Evolutionary conservation across 2,113 vertebrate genomes (phyloP), one percentile per base, ranked within the genome.

Genomic region (Passerina amoena): DNA sequence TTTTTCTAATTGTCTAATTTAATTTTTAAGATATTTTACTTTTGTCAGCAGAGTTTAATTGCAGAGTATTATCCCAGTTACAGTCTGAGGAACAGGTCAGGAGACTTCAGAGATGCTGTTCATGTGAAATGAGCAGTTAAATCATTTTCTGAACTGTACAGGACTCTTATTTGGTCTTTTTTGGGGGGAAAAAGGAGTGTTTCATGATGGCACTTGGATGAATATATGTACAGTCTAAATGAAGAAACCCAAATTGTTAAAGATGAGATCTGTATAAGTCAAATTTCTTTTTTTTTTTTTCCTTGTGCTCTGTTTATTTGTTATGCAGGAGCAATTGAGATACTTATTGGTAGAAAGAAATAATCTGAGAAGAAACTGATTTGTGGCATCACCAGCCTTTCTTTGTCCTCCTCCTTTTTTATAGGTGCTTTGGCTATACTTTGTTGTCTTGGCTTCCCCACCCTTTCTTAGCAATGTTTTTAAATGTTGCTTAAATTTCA

Each of bases 271-370:
- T 48, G 6, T 30, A 1, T 48, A 23, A 20, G 20, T 47, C 1
- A 4, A 31, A 45, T 47, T 57, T 57, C 44, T 35, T 1, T 0
- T 1, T 50, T 47, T 57, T 57, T 47, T 35, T 1, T 0, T 1
- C 8, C 33, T 63, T 51, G 8, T 63, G 7, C 25, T 87, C 21
- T 83, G 2, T 54, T 59, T 61, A 60, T 3, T 53, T 82, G 8
- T 60, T 61, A n/a, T 33, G 25, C 25, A 71, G 45, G 11, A 81
- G 13, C 42, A 82, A 3, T 16, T 63, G 20, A 59, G 66, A 12
- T 59, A 33, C 11, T 57, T 83, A 6, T 5, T 38, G 38, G 5
- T 64, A 71, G 35, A 44, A 85, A 50, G 16, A 27, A 50, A 31
- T 8, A 22, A 77, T 64, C 21, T 69, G 30, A n/a, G n/a, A 31